These are phyloP conservation scores for Podargus strigoides DNA, from an alignment of 2,797 vertebrate species.

Conservation along the genomic window DNA sequence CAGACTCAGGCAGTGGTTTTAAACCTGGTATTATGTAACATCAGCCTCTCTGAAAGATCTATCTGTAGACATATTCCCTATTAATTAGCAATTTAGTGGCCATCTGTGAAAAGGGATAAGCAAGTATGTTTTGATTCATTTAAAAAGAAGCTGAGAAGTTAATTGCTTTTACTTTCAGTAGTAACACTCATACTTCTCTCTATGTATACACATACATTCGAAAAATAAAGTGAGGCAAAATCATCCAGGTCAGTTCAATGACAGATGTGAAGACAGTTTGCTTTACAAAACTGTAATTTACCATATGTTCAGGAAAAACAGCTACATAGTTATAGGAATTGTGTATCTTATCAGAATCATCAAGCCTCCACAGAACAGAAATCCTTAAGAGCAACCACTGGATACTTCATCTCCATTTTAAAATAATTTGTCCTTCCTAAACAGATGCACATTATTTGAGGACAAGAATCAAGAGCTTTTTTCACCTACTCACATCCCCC, in stretches of 20 bases:
- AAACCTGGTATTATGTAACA: not conserved
- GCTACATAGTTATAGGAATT: not conserved
- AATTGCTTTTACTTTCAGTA: constrained; percentile 1
- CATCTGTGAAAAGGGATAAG: constrained; percentile 9
- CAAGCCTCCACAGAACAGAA: not conserved
- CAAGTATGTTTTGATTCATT: constrained; percentile 10
- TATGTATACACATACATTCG: not conserved
- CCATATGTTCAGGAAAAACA: not conserved
- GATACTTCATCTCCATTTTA: not conserved
- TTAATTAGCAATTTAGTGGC: constrained; percentile 18
- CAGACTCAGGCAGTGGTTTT: not conserved
- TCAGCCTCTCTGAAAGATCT: not conserved
- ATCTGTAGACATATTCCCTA: not conserved
- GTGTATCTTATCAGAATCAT: not conserved
- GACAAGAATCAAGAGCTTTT: not conserved
- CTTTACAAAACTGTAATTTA: not conserved
- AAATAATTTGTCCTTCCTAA: not conserved
- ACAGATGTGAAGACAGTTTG: not conserved
- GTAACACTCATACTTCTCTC: not conserved
- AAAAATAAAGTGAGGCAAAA: not conserved
- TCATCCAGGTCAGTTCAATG: not conserved
- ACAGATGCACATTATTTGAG: not conserved
- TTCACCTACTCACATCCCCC: not conserved
- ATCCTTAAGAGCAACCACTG: not conserved
- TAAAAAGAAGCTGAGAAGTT: constrained; percentile 1